Conservation (phyloP, 2,888 invertebrate species). For the Frankliniella intonsa region DNA sequence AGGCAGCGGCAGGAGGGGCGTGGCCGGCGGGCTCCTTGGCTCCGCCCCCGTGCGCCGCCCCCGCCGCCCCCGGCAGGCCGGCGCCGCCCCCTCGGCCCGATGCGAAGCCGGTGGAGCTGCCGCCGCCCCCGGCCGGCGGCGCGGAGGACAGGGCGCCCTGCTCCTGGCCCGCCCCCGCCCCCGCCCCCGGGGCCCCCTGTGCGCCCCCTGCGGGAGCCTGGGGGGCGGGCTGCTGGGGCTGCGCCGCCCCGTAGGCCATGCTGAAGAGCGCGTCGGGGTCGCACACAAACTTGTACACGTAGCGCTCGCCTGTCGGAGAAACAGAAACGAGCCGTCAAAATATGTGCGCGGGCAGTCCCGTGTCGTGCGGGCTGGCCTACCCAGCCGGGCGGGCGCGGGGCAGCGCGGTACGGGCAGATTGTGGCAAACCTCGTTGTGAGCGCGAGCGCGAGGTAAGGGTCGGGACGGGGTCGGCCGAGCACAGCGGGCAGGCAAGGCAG, state of each 20-base stretch:
- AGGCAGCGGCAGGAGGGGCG: slow-evolving; percentile 30
- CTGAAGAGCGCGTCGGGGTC: slow-evolving; percentile 87
- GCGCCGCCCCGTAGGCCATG: slow-evolving; percentile 61
- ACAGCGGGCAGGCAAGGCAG: too few relatives aligned
- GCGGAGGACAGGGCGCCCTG: background rate
- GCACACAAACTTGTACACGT: slow-evolving; percentile 95
- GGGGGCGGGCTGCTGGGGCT: slow-evolving; percentile 28
- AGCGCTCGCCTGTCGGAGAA: slow-evolving; percentile 69
- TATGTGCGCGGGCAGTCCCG: too few relatives aligned
- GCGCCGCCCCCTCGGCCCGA: slow-evolving; percentile 32
- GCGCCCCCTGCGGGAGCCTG: slow-evolving; percentile 39
- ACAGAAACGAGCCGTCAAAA: too few relatives aligned
- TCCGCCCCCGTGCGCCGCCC: slow-evolving; percentile 33
- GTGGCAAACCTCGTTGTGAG: too few relatives aligned
- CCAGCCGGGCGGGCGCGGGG: background rate
- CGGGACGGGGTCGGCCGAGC: too few relatives aligned
- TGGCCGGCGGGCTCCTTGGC: slow-evolving; percentile 22
- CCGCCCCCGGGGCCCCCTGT: background rate
- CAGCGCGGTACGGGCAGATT: too few relatives aligned
- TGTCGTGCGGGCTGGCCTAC: background rate
- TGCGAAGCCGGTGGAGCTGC: slow-evolving; percentile 18
- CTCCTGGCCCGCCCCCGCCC: background rate
- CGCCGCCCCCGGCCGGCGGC: slow-evolving; percentile 25
- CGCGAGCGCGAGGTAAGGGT: too few relatives aligned
- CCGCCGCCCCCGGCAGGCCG: slow-evolving; percentile 32